Base-by-base conservation (phyloP, 1,140 invertebrate genomes). In the Yoshiicerus persimilis region DNA sequence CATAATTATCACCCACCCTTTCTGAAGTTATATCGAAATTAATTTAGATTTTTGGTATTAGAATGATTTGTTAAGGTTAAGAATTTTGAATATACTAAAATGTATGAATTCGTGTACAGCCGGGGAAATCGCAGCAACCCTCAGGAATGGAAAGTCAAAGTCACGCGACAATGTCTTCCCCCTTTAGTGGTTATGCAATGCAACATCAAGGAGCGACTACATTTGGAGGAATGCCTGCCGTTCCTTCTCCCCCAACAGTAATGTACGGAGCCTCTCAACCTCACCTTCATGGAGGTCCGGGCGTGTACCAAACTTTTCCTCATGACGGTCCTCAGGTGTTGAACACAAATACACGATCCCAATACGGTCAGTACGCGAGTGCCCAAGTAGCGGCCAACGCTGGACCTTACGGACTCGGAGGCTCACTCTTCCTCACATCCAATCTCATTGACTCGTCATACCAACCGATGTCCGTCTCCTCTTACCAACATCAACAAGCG, bases 221-320 rank as follows among this genome's bases (percentile, higher is more conserved):
- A 27, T 88, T 87, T 23, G 88, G 89, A 25, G 87, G 86, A 16
- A 85, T 87, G 25, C 75, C 86, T 10, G 88, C 88, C 16, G 87
- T 88, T 66, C 86, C 89, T n/a, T 83, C 66, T 13, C 89, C 85
- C 38, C 88, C 88, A 5, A 90, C 83, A 4, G 84, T 88, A 0
- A 89, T 90, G 89, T 90, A 89, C 86, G 84, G 88, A n/a, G 77
- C 86, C 4, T 83, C 77, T 9, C 88, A 89, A 64, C 39, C 56
- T 5, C 47, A 86, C 6, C 83, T 47, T 2, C 38, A 41, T 16
- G 83, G 83, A 10, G 62, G 34, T 41, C 47, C 85, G 9, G 88
- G 88, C 2, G 80, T 89, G 6, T 89, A 89, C 77, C 88, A 89
- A 25, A 47, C 88, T 2, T 89, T 89, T 64, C 86, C 88, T 9